Evolutionary conservation across 2,888 invertebrate genomes (phyloP), one percentile per base, ranked within the genome.

Genomic region (Eilema caniola): DNA sequence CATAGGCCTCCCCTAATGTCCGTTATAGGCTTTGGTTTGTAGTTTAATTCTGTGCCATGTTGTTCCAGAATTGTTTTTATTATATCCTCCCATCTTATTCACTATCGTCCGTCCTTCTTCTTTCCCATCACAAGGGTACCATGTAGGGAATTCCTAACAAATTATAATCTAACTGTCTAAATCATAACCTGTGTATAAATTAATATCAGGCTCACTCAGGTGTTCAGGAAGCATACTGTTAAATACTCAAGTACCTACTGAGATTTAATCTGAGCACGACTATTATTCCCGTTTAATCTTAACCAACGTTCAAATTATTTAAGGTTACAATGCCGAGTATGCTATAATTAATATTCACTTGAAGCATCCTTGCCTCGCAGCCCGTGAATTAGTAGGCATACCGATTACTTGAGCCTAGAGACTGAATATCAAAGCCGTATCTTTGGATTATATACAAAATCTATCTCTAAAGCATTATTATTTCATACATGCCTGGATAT

Each of bases 271-370:
- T 41, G 24, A 41, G 41, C 16, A 20, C 25, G 24, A 62, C 41
- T 62, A 62, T 62, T 62, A 62, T 62, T 24, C 37, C 37, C 24
- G 37, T 41, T 20, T 41, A 62, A 62, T 41, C 62, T 25, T 25
- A 25, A 62, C 53, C 53, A n/a, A 53, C 53, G 62, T 28, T 61
- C 61, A 61, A 47, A 53, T 61, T 28, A 60, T 41, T 67, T 20
- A 16, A 25, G 60, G 60, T 66, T 25, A 28, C 28, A 31, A 62
- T 62, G 37, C 41, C 25, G 41, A 41, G 37, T 62, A 62, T 41
- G 41, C 41, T 57, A 57, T 64, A 69, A 69, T 69, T 64, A 69
- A 69, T 64, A 69, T 69, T 69, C 63, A 59, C 60, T 64, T 53
- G 47, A 12, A 64, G 56, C 47, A 25, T 41, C 62, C 31, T 53